These are phyloP conservation scores for Plecotus auritus DNA, from an alignment of 2,113 vertebrate genomes.

Conservation along the genomic window DNA sequence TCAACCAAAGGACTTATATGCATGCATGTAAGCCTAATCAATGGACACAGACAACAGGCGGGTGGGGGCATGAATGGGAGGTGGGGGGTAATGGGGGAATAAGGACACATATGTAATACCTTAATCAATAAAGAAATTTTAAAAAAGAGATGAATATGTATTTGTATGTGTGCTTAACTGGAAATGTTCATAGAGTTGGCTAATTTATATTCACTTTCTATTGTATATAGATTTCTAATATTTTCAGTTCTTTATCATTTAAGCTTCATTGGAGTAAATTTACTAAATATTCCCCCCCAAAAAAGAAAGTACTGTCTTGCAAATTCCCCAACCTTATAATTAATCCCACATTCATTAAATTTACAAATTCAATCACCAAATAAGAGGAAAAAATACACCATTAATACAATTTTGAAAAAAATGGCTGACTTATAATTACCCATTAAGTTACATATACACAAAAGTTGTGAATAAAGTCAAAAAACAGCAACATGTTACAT, in stretches of 20 bases:
- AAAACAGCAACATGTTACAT: background rate
- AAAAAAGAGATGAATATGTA: too few species aligned
- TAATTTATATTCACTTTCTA: conserved; percentile 82
- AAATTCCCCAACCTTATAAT: background rate
- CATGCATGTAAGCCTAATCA: too few species aligned
- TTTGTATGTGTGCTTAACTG: conserved; percentile 58
- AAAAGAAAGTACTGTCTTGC: background rate
- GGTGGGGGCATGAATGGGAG: too few species aligned
- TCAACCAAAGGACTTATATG: too few species aligned
- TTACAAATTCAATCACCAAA: conserved; percentile 17
- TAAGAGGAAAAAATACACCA: background rate
- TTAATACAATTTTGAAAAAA: conserved; percentile 13
- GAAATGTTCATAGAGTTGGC: conserved; percentile 74
- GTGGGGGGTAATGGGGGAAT: too few species aligned
- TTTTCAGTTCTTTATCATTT: conserved; percentile 80
- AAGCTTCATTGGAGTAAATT: conserved; percentile 81
- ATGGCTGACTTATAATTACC: background rate
- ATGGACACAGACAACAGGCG: too few species aligned
- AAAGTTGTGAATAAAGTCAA: background rate
- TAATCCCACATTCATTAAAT: conserved; percentile 22
- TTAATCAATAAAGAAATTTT: too few species aligned
- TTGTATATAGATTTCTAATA: conserved; percentile 80
- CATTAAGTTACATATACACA: background rate
- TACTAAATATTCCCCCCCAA: conserved; percentile 67
- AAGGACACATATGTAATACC: too few species aligned